Evolutionary conservation across 2,888 invertebrate species (phyloP), one percentile per base, ranked within the genome.

Genomic region (Diachrysia chrysitis): DNA sequence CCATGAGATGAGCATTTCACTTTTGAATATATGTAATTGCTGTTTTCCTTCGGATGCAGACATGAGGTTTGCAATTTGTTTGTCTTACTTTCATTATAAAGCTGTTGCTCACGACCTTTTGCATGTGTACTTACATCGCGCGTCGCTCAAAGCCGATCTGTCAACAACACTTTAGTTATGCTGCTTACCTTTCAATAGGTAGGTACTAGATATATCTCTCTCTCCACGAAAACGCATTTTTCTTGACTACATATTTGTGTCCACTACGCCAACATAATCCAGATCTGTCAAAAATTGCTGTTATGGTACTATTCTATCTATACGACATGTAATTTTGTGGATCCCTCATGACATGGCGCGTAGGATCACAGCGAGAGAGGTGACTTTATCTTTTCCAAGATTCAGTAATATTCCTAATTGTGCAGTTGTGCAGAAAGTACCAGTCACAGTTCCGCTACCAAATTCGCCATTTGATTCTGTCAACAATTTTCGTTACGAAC

Each of bases 81-180:
- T 32, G 32, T 32, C 29, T 29, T 32, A 32, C 32, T 32, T 32
- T 32, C 10, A 32, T 32, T 10, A 32, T 10, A 9, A 32, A 10
- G 32, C 9, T 32, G 1, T 7, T 32, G 9, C 10, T 32, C 10
- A 32, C 10, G 32, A 32, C 10, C 10, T 32, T 32, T 10, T 32
- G 10, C 2, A 32, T 32, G 32, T 6, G 7, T 17, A 6, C 4
- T 6, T 17, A 17, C 17, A 9, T 25, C 25, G 17, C 14, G 29
- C 10, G 2, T 14, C 56, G 21, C n/a, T 29, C 16, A 21, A 10
- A 32, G 1, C n/a, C 25, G 46, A 60, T 62, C 58, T 46, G 46
- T 48, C 23, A 63, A 63, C 56, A 67, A 67, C n/a, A 42, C 42
- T 42, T n/a, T n/a, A n/a, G 42, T 42, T 42, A 42, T 4, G 16